These are phyloP conservation scores for Bujurquina vittata DNA, from an alignment of 2,113 vertebrate species.

Conservation along the genomic window DNA sequence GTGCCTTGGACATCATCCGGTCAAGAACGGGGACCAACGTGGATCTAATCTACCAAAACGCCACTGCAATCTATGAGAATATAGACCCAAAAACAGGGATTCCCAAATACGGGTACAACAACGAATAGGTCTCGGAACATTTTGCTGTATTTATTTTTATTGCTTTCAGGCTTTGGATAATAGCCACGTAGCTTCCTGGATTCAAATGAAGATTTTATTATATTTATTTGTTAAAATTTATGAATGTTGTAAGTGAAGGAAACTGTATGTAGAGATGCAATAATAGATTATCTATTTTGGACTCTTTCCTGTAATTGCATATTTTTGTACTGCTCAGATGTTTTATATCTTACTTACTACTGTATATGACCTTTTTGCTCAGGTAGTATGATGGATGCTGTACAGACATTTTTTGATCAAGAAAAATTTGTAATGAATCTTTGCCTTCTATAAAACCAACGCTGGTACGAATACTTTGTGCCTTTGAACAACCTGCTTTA, in stretches of 20 bases:
- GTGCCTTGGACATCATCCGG: slow-evolving; percentile 91
- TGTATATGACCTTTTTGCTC: slow-evolving; percentile 56
- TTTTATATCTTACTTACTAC: slow-evolving; percentile 32
- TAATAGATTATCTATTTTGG: neutral
- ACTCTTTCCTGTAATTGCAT: neutral
- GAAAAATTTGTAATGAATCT: neutral
- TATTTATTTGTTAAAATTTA: slow-evolving; percentile 60
- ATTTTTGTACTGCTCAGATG: slow-evolving; percentile 19
- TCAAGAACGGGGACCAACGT: slow-evolving; percentile 88
- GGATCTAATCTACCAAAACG: slow-evolving; percentile 94
- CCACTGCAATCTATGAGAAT: slow-evolving; percentile 89
- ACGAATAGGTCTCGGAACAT: slow-evolving; percentile 3
- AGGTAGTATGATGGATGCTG: slow-evolving; percentile 60
- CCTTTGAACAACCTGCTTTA: slow-evolving; percentile 19
- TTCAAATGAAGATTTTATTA: slow-evolving; percentile 22
- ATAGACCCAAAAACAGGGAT: slow-evolving; percentile 61
- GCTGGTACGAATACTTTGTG: slow-evolving; percentile 6
- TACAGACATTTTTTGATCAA: slow-evolving; percentile 14
- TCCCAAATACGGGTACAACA: slow-evolving; percentile 8
- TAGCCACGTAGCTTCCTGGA: slow-evolving; percentile 13
- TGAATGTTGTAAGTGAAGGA: slow-evolving; percentile 9
- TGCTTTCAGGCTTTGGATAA: neutral
- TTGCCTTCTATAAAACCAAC: slow-evolving; percentile 5
- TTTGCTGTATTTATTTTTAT: slow-evolving; percentile 51
- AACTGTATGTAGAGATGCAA: neutral